Percentiles rank a stretch among this genome's conserved stretches.
Evolutionary conservation across 2,797 vertebrate genomes (phyloP).

Genomic region (Philypnodon macrostomus): DNA sequence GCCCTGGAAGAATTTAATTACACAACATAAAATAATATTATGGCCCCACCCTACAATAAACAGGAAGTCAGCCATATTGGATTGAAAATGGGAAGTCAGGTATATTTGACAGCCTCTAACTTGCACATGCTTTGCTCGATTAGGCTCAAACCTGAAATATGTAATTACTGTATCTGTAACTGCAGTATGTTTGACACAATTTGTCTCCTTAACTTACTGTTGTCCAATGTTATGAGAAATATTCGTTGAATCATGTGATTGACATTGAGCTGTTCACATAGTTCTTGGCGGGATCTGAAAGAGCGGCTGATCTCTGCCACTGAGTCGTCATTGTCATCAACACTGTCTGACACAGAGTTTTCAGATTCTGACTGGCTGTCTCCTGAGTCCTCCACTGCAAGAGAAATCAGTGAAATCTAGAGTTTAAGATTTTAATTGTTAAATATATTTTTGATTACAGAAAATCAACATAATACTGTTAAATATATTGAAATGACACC

Average conservation of each 20-base stretch:
- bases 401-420: constrained; percentile 8
- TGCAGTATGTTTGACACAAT: neutral
- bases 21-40: no score
- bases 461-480: no score
- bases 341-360: constrained; percentile 93
- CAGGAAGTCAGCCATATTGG: no score
- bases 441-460: no score
- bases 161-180: no score
- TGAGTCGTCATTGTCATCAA: constrained; percentile 95
- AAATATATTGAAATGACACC: neutral
- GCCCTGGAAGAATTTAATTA: no score
- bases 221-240: constrained; percentile 96
- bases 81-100: no score
- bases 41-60: no score
- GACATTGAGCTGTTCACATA: constrained; percentile 97
- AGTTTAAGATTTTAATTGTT: no score
- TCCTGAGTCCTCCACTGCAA: constrained; percentile 82
- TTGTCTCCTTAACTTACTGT: constrained; percentile 83
- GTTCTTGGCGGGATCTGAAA: constrained; percentile 92
- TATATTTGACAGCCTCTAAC: no score
- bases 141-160: no score
- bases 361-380: constrained; percentile 93
- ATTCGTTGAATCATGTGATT: constrained; percentile 99
- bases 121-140: no score
- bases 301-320: constrained; percentile 95